phyloP scores from a whole-genome alignment of 2,888 invertebrate species.

The Lobophora halterata region DNA sequence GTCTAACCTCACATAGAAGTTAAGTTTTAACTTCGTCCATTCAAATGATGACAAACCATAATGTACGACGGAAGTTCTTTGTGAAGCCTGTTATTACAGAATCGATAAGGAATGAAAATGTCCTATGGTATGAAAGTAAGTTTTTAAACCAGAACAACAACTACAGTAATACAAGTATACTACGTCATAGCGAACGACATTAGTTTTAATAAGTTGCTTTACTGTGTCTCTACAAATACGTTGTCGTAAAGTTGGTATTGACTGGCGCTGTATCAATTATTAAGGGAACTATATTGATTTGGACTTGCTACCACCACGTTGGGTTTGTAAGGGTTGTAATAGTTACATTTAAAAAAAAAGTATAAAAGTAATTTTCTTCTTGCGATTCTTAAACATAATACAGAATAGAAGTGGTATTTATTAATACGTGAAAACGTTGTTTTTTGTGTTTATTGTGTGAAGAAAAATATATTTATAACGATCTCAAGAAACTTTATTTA shows the following conservation, averaged over 20 bases:
- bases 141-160: no score
- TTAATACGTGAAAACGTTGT: no score
- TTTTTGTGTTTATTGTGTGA: no score
- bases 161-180: no score
- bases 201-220: conserved; percentile 16
- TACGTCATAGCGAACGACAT: no score
- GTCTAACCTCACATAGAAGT: neutral
- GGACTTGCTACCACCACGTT: conserved; percentile 64
- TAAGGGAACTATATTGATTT: conserved; percentile 62
- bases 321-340: conserved; percentile 37
- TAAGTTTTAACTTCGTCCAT: conserved; percentile 1
- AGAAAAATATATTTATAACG: no score
- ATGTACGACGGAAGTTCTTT: conserved; percentile 3
- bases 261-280: conserved; percentile 40
- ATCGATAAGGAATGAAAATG: conserved; percentile 40
- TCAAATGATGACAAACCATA: conserved; percentile 3
- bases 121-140: no score
- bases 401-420: no score
- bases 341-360: no score
- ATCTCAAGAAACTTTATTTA: no score
- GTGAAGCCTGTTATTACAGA: conserved; percentile 18
- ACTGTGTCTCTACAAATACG: conserved; percentile 4
- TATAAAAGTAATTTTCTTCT: no score
- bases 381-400: no score
- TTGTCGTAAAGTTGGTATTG: conserved; percentile 4